phyloP scores from a whole-genome alignment of 2,888 invertebrate species.

The Dinocampus coccinellae region DNA sequence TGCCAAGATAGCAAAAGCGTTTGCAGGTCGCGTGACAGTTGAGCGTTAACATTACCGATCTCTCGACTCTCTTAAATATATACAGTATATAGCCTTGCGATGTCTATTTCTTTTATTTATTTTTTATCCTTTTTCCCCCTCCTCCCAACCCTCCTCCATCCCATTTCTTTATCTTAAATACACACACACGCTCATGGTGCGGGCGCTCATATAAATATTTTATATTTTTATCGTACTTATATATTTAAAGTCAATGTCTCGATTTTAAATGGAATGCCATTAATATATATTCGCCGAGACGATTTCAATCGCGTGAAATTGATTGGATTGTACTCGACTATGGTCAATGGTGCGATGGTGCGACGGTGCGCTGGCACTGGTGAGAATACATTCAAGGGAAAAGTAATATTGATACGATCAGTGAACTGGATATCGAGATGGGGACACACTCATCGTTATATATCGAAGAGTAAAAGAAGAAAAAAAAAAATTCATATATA shows the following conservation, averaged over 20 bases:
- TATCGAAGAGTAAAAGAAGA: not conserved
- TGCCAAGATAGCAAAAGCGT: conserved; percentile 38
- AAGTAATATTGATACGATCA: conserved; percentile 12
- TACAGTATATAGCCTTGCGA: not conserved
- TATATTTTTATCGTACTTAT: conserved; percentile 1
- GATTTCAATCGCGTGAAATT: conserved; percentile 40
- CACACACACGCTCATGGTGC: conserved; percentile 30
- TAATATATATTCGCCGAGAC: conserved; percentile 30
- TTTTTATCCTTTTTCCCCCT: too few species aligned
- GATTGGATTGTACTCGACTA: conserved; percentile 24
- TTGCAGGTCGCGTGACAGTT: conserved; percentile 46
- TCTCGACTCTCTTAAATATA: conserved; percentile 23
- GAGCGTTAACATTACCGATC: conserved; percentile 47
- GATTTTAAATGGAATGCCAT: conserved; percentile 40
- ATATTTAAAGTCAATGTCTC: conserved; percentile 24
- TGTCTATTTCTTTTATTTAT: conserved; percentile 30
- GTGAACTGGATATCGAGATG: conserved; percentile 7
- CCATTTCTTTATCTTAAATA: conserved; percentile 7
- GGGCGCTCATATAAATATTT: not conserved
- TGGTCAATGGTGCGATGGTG: not conserved
- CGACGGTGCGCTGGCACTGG: not conserved
- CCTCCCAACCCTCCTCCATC: too few species aligned
- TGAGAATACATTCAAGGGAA: not conserved
- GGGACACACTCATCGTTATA: conserved; percentile 15
- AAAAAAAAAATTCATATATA: not conserved